Evolutionary conservation across 2,797 vertebrate species (phyloP), one percentile per base, ranked within the genome.

Genomic region (Naso thynnoides): DNA sequence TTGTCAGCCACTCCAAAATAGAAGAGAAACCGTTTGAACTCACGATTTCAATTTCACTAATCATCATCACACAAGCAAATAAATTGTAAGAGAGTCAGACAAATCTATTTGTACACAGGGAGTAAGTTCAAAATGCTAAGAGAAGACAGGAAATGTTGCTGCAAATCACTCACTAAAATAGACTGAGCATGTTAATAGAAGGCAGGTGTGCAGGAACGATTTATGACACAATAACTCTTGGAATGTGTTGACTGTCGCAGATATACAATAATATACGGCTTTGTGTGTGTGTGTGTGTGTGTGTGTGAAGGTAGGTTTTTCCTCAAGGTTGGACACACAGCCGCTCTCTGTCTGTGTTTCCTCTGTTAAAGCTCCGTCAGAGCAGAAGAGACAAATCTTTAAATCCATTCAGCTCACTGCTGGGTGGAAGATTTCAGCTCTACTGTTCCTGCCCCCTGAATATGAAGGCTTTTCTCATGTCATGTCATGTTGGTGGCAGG

Each of bases 161-260:
- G 6, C 48, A 76, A 65, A 73, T 76, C 55, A 64, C 19, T 41
- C 15, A 29, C 33, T 48, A 50, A 41, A 57, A 36, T 0, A 47
- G 39, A 65, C 4, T 10, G 18, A 78, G n/a, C 19, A 42, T n/a
- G 27, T 4, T 33, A 31, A 53, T 24, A 47, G 42, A 60, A n/a
- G 59, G 27, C 21, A 57, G 31, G 59, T 13, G 55, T 8, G 9
- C 15, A 36, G 18, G 33, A 31, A 50, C 39, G n/a, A 49, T 45
- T 56, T 39, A 63, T 21, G 29, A 57, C 50, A 54, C 19, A 45
- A 26, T 68, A 54, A 69, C 56, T 47, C 18, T 0, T 54, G 50
- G 75, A 78, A 74, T 69, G 73, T 66, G 72, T 73, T 73, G 59
- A 24, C 47, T 48, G 31, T 73, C 64, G 26, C 49, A 52, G 45